Conservation (phyloP, 1,140 invertebrate genomes). For the Oppia nitens region DNA sequence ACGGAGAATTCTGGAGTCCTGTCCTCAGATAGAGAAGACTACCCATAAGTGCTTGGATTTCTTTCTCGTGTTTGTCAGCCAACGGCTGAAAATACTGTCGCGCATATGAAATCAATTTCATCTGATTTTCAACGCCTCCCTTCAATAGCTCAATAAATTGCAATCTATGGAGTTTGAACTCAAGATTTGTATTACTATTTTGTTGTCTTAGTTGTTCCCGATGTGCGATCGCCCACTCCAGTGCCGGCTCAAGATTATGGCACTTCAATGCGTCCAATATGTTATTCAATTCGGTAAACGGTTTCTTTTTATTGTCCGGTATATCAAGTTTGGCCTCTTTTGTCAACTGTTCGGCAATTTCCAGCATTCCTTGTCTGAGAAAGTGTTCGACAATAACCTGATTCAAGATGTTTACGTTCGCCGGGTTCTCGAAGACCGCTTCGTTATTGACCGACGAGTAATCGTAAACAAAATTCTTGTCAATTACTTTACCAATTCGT, state of each 20-base stretch:
- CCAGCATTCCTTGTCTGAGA: slow-evolving; percentile 74
- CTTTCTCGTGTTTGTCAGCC: slow-evolving; percentile 60
- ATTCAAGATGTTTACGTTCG: slow-evolving; percentile 61
- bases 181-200: slow-evolving; percentile 44
- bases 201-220: slow-evolving; percentile 27
- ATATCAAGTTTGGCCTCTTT: slow-evolving; percentile 36
- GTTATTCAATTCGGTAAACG: slow-evolving; percentile 14
- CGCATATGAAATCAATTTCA: slow-evolving; percentile 69
- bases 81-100: slow-evolving; percentile 65
- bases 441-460: slow-evolving; percentile 25
- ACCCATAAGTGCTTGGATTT: slow-evolving; percentile 76
- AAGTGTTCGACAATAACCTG: slow-evolving; percentile 94
- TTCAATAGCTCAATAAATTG: slow-evolving; percentile 52
- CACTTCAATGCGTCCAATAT: slow-evolving; percentile 53
- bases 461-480: slow-evolving; percentile 36
- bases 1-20: slow-evolving; percentile 62
- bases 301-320: slow-evolving; percentile 16
- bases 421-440: slow-evolving; percentile 15
- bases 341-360: slow-evolving; percentile 62
- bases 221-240: slow-evolving; percentile 41
- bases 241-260: slow-evolving; percentile 55
- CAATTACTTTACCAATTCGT: slow-evolving; percentile 89
- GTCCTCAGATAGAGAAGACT: slow-evolving; percentile 61
- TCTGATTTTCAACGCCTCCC: slow-evolving; percentile 44
- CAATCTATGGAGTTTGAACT: slow-evolving; percentile 67